Evolutionary conservation across 2,888 invertebrate genomes (phyloP), one percentile per base, ranked within the genome.

Genomic region (Aleiodes testaceus): DNA sequence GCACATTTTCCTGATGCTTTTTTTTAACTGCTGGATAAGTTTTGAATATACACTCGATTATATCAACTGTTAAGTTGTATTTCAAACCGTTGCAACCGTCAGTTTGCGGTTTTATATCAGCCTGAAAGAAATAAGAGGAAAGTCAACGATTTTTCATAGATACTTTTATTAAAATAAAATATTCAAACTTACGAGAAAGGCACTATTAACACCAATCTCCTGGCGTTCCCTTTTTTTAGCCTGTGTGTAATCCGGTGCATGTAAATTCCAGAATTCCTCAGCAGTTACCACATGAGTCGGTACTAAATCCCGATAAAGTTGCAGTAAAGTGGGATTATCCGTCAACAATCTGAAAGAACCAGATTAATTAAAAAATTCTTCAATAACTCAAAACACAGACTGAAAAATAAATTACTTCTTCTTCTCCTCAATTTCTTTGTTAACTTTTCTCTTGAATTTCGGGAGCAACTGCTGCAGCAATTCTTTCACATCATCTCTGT

Each of bases 1-100:
- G 99, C 45, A 99, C 99, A 88, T 97, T 94, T 87, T 99, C 99
- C 71, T 93, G 89, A 88, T 99, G 98, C 91, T 99, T 99, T 90
- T 94, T 95, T 84, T 97, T 94, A 0, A 99, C 99, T 78, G 98
- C 97, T 18, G 99, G 99, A 90, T 99, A 99, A 74, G 99, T 99
- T 89, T 97, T 97, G 88, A 99, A 99, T 89, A 99, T 98, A 81
- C 97, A 97, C 83, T 98, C 96, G 86, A 99, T 98, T 68, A 98
- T 94, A 87, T 99, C 99, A 68, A 95, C 92, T 3, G 98, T 98
- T 65, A 99, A 92, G 88, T 99, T 99, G 88, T 99, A 98, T 87
- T 97, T 97, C 44, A 98, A 91, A 63, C 98, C 98, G 88, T 98
- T 98, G 83, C 96, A 96, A 26, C 98, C 98, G 86, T 98, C 98